phyloP scores from a whole-genome alignment of 1,140 invertebrate species.

The Drosophila nigrodunni region DNA sequence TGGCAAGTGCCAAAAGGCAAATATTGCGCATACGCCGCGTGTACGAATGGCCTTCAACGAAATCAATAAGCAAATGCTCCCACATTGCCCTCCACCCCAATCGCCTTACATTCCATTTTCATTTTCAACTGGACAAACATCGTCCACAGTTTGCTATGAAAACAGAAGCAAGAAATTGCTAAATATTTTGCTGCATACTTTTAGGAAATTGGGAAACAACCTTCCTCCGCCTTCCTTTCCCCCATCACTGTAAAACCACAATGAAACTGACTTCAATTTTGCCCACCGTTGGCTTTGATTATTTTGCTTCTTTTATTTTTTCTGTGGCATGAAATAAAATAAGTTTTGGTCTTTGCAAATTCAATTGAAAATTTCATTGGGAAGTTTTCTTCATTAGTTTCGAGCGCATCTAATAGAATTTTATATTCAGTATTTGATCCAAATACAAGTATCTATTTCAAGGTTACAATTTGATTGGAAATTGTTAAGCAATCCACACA shows the following conservation, averaged over 20 bases:
- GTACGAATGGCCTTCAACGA: conserved; percentile 47
- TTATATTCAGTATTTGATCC: background rate
- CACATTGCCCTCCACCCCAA: background rate
- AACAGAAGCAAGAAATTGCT: conserved; percentile 54
- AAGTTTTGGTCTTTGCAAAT: conserved; percentile 29
- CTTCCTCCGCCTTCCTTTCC: background rate
- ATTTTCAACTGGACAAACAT: conserved; percentile 29
- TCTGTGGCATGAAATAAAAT: conserved; percentile 3
- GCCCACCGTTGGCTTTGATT: conserved; percentile 16
- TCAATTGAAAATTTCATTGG: conserved; percentile 25
- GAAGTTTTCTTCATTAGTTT: conserved; percentile 22
- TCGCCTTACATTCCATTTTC: background rate
- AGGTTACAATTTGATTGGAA: conserved; percentile 20
- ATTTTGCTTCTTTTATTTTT: conserved; percentile 1
- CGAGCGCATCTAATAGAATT: conserved; percentile 17
- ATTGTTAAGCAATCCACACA: conserved; percentile 11
- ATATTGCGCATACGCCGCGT: conserved; percentile 64
- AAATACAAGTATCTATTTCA: conserved; percentile 11
- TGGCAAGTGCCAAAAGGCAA: conserved; percentile 56
- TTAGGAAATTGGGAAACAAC: conserved; percentile 49
- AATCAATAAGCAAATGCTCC: conserved; percentile 58
- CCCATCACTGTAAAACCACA: conserved; percentile 25
- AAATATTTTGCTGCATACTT: conserved; percentile 61
- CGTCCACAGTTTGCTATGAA: conserved; percentile 15
- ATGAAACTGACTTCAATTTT: conserved; percentile 40